A percentile compares a stretch with the other conserved stretches of the same genome.
Evolutionary conservation across 2,888 invertebrate genomes (phyloP).

Genomic region (Drosophila histrio): DNA sequence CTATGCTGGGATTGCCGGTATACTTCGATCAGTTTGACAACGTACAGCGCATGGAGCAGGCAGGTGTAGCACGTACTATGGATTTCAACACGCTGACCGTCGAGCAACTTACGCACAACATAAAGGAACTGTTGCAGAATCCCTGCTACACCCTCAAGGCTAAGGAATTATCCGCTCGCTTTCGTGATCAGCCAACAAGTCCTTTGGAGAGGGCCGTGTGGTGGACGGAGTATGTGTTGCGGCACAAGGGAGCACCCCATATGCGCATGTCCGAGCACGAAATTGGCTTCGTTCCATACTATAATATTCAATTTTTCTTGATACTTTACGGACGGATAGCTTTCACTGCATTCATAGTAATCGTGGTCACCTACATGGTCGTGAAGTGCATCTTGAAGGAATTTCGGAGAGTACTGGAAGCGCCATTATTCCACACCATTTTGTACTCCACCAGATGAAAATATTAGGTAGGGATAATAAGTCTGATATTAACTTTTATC

Average conservation of each 20-base stretch:
- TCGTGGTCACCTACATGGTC: neutral
- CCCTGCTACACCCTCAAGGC: slow-evolving; percentile 34
- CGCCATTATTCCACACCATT: slow-evolving; percentile 4
- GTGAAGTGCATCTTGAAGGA: neutral
- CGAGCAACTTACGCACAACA: slow-evolving; percentile 22
- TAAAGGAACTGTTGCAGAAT: slow-evolving; percentile 43
- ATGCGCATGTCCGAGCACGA: slow-evolving; percentile 53
- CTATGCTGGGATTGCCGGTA: slow-evolving; percentile 84
- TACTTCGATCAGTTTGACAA: slow-evolving; percentile 85
- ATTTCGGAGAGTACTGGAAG: neutral
- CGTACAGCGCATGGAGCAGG: slow-evolving; percentile 74
- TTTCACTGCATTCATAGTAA: slow-evolving; percentile 13
- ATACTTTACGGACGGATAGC: slow-evolving; percentile 31
- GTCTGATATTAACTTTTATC: neutral
- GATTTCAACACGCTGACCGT: slow-evolving; percentile 60
- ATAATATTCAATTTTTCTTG: slow-evolving; percentile 53
- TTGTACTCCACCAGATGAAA: no score
- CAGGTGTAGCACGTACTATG: slow-evolving; percentile 54
- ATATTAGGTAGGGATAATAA: no score
- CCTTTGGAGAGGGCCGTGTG: slow-evolving; percentile 68
- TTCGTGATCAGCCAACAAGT: slow-evolving; percentile 51
- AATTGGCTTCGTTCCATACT: slow-evolving; percentile 57
- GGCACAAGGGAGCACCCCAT: slow-evolving; percentile 65
- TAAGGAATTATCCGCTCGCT: slow-evolving; percentile 42
- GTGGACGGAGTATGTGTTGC: slow-evolving; percentile 76